Evolutionary conservation across 2,888 invertebrate genomes (phyloP).

Genomic region (Bimastos eiseni): DNA sequence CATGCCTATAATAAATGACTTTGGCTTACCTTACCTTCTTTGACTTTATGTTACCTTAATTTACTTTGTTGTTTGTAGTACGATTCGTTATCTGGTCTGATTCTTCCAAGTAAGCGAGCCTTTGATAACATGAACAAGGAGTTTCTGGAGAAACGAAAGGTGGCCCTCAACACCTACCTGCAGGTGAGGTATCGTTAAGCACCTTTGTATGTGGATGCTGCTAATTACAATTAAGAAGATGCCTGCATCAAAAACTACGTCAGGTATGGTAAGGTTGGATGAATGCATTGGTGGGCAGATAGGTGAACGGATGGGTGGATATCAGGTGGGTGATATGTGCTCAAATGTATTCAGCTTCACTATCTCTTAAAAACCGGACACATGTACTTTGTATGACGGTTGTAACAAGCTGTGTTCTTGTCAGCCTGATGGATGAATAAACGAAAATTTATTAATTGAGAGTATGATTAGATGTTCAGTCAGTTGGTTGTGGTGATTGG

Average conservation of each 20-base stretch:
- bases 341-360: too few relatives aligned
- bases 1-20: background rate
- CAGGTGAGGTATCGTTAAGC: slow-evolving; percentile 59
- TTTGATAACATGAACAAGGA: slow-evolving; percentile 84
- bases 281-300: background rate
- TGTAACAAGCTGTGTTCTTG: too few relatives aligned
- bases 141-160: slow-evolving; percentile 81
- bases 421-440: too few relatives aligned
- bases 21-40: background rate
- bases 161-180: slow-evolving; percentile 76
- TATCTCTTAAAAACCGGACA: too few relatives aligned
- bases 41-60: background rate
- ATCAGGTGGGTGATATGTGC: too few relatives aligned
- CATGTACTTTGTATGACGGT: too few relatives aligned
- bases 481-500: too few relatives aligned
- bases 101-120: slow-evolving; percentile 89
- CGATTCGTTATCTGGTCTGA: slow-evolving; percentile 71
- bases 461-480: too few relatives aligned
- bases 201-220: background rate
- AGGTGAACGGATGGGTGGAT: background rate
- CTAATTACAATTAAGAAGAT: background rate
- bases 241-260: background rate
- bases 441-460: too few relatives aligned
- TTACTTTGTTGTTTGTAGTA: slow-evolving; percentile 66
- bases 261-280: background rate